phyloP scores from a whole-genome alignment of 64 coral and sea anemone species.

The Trachythela sp. region DNA sequence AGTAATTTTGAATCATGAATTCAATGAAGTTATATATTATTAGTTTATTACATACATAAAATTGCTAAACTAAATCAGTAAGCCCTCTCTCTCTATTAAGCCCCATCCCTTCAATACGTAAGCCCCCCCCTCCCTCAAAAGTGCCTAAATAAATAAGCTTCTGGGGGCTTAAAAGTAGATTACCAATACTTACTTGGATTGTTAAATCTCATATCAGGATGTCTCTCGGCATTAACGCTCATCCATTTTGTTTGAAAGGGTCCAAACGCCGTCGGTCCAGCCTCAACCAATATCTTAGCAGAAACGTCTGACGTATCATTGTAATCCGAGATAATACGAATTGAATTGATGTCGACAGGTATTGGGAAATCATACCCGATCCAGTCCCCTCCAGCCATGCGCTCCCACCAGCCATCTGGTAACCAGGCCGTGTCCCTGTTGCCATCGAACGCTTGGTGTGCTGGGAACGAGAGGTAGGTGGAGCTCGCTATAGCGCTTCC shows the following conservation, averaged over 20 bases:
- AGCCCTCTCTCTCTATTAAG: too few relatives aligned
- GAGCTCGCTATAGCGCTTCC: neutral
- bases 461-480: neutral
- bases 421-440: neutral
- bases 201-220: neutral
- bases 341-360: neutral
- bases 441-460: neutral
- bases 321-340: neutral
- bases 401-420: slow-evolving; percentile 17
- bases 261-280: neutral
- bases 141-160: too few relatives aligned
- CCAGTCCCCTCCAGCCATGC: neutral
- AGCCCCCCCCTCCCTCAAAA: too few relatives aligned
- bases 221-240: neutral
- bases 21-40: too few relatives aligned
- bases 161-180: too few relatives aligned
- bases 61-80: too few relatives aligned
- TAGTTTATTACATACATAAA: too few relatives aligned
- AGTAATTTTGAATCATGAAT: too few relatives aligned
- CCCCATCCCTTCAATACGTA: too few relatives aligned
- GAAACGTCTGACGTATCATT: neutral
- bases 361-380: neutral
- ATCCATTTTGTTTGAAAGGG: slow-evolving; percentile 22
- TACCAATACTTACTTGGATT: neutral
- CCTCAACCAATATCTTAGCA: neutral